phyloP scores from a whole-genome alignment of 2,113 vertebrate genomes.

The Marcusenius ussheri region DNA sequence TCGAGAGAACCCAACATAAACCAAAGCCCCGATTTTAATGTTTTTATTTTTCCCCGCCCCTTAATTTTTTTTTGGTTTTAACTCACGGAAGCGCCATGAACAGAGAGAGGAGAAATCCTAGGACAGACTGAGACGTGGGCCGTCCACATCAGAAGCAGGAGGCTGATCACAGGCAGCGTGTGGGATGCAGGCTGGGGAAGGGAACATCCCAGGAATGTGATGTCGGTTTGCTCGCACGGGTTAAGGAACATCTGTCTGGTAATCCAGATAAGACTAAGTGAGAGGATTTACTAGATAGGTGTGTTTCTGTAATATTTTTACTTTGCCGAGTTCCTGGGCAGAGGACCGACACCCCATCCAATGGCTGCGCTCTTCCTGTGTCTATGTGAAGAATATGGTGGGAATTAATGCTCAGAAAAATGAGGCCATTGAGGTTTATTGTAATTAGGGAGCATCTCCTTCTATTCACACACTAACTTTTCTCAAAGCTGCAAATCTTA shows the following conservation, averaged over 20 bases:
- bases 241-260: constrained; percentile 51
- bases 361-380: not conserved
- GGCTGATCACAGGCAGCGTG: constrained; percentile 44
- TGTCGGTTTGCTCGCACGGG: constrained; percentile 48
- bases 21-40: not conserved
- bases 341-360: not conserved
- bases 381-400: not conserved
- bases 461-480: not conserved
- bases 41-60: not conserved
- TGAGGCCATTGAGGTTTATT: too few species aligned
- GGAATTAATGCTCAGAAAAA: not conserved
- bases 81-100: constrained; percentile 12
- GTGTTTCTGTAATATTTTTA: constrained; percentile 20
- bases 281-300: constrained; percentile 19
- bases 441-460: not conserved
- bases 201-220: constrained; percentile 49
- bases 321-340: not conserved
- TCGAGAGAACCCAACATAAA: constrained; percentile 25
- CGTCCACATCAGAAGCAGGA: constrained; percentile 48
- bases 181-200: constrained; percentile 40
- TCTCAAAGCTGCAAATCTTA: not conserved
- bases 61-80: constrained; percentile 30
- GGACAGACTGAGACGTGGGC: constrained; percentile 42
- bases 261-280: constrained; percentile 33
- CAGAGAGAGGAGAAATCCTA: constrained; percentile 1